These are phyloP conservation scores for Scomber colias DNA, from an alignment of 2,113 vertebrate species.

Conservation along the genomic window DNA sequence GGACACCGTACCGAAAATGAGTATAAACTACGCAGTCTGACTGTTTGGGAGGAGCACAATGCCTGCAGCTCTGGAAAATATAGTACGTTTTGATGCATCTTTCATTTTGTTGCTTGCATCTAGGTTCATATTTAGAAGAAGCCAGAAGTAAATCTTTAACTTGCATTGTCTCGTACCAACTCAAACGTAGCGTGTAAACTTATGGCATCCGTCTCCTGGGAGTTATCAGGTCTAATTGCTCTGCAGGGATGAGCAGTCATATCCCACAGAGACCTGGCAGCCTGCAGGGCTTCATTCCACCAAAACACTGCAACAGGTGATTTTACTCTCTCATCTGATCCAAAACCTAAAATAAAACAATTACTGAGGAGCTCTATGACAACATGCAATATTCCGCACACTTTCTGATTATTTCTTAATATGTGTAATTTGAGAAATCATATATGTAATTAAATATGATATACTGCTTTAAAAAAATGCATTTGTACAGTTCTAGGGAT, in stretches of 20 bases:
- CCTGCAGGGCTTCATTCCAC: constrained; percentile 8
- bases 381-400: neutral
- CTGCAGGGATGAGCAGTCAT: constrained; percentile 22
- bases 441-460: no score
- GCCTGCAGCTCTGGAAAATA: constrained; percentile 47
- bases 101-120: neutral
- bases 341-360: constrained; percentile 5
- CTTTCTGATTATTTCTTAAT: neutral
- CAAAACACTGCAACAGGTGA: constrained; percentile 23
- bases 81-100: constrained; percentile 17
- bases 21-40: no score
- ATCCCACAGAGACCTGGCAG: constrained; percentile 13
- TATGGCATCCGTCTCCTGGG: constrained; percentile 3
- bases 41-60: constrained; percentile 7
- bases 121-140: constrained; percentile 48
- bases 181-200: neutral
- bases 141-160: constrained; percentile 8
- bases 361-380: neutral
- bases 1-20: no score
- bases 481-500: neutral
- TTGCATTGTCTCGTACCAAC: neutral
- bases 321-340: constrained; percentile 7
- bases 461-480: neutral
- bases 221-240: constrained; percentile 12
- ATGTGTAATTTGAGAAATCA: no score